Conservation (phyloP, 2,113 vertebrate species). For the Bubo bubo region DNA sequence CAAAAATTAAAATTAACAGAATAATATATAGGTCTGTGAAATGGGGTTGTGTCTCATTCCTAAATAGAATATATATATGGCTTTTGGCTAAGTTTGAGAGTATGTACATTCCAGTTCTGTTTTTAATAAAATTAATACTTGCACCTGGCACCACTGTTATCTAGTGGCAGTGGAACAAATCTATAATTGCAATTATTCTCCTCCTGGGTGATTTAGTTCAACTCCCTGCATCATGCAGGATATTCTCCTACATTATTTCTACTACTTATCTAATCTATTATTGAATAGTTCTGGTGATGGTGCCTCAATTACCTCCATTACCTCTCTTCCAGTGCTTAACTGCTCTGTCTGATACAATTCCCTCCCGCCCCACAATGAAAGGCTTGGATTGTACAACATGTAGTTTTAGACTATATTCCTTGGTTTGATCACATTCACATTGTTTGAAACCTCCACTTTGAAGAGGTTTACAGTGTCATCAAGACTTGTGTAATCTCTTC, state of each 20-base stretch:
- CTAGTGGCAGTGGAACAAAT: neutral
- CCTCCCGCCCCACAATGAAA: rapidly evolving
- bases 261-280: constrained; percentile 69
- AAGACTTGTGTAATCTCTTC: neutral
- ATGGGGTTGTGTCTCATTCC: neutral
- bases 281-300: constrained; percentile 55
- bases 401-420: neutral
- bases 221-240: neutral
- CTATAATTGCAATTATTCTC: constrained; percentile 63
- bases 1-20: neutral
- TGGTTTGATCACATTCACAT: neutral
- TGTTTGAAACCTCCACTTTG: neutral
- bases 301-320: constrained; percentile 67
- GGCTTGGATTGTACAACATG: rapidly evolving
- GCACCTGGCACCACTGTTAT: neutral
- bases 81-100: neutral
- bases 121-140: constrained; percentile 26
- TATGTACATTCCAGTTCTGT: neutral
- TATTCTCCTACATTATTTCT: constrained; percentile 51
- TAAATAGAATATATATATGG: neutral
- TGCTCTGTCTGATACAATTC: neutral
- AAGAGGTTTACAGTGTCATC: neutral
- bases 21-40: neutral
- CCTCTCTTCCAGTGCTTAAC: neutral
- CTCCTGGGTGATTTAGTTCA: constrained; percentile 54